These are phyloP conservation scores for Noctua janthe DNA, from an alignment of 2,888 invertebrate genomes.

Conservation along the genomic window DNA sequence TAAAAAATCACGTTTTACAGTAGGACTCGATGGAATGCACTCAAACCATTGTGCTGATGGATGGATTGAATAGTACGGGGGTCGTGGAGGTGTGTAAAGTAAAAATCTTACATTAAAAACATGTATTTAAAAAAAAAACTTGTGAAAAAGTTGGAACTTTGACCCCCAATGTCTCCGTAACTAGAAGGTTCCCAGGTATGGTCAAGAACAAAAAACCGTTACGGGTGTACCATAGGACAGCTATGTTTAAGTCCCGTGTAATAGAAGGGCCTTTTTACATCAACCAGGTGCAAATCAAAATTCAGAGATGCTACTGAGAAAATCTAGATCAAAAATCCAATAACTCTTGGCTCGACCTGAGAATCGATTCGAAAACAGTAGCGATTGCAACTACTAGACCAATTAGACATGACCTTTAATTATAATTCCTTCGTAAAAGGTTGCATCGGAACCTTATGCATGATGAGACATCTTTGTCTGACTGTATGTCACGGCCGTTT, in stretches of 20 bases:
- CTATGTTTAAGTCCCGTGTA: neutral
- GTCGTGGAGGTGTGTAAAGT: no score
- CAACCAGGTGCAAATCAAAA: neutral
- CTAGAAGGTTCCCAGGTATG: no score
- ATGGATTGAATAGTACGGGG: no score
- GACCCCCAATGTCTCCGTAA: no score
- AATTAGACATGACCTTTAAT: neutral
- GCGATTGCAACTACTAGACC: neutral
- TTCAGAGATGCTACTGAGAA: neutral
- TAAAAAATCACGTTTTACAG: no score
- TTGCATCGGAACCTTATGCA: neutral
- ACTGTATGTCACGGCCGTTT: constrained; percentile 27
- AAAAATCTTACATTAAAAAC: no score
- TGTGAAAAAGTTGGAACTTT: no score
- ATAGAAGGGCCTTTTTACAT: neutral
- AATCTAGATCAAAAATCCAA: neutral
- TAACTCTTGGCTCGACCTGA: neutral
- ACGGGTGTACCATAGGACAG: neutral
- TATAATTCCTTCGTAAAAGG: neutral
- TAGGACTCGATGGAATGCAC: no score
- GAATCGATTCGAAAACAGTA: neutral
- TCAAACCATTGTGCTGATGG: no score
- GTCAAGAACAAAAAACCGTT: no score
- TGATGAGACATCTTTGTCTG: constrained; percentile 3
- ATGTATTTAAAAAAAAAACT: no score